phyloP scores from a whole-genome alignment of 2,113 vertebrate species.

The Lepus europaeus region DNA sequence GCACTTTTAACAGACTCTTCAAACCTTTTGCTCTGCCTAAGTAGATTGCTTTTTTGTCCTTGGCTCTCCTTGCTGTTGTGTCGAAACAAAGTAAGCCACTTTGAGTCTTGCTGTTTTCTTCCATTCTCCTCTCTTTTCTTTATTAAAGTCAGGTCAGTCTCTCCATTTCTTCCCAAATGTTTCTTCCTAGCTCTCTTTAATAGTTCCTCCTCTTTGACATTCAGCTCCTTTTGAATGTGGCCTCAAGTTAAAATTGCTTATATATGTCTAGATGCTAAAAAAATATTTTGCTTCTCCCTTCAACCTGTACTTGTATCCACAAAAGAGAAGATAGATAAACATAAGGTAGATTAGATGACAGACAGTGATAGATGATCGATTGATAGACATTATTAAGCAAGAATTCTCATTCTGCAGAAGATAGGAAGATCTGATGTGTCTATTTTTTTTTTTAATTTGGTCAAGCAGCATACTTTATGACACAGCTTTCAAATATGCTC shows the following conservation, averaged over 20 bases:
- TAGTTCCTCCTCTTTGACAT: neutral
- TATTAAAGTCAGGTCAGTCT: neutral
- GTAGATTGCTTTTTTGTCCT: neutral
- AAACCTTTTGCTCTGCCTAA: neutral
- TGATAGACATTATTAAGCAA: neutral
- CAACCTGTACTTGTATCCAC: neutral
- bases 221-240: neutral
- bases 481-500: neutral
- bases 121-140: neutral
- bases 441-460: neutral
- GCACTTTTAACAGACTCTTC: neutral
- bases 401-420: neutral
- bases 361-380: neutral
- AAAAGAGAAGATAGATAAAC: neutral
- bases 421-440: neutral
- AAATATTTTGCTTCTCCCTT: neutral
- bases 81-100: neutral
- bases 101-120: neutral
- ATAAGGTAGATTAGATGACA: neutral
- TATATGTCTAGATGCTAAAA: neutral
- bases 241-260: neutral
- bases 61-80: neutral
- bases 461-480: neutral
- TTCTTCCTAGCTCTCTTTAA: neutral
- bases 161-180: neutral